These are phyloP conservation scores for Datnioides undecimradiatus DNA, from an alignment of 2,113 vertebrate species.

Conservation along the genomic window DNA sequence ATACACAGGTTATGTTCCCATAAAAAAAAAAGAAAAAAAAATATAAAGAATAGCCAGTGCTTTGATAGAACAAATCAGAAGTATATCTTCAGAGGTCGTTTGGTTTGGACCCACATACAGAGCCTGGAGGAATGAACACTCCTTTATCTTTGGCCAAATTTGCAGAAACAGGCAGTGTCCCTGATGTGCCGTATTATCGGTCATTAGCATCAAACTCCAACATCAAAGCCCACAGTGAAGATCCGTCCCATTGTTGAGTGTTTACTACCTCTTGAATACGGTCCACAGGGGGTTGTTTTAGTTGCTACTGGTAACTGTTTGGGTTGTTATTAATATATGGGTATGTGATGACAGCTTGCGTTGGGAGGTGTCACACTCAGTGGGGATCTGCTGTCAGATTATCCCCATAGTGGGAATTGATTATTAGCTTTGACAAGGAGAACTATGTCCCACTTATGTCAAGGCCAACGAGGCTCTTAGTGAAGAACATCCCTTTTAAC, in stretches of 20 bases:
- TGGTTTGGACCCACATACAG: conserved; percentile 50
- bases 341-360: conserved; percentile 64
- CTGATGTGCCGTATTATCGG: conserved; percentile 40
- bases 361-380: conserved; percentile 55
- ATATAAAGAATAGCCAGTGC: conserved; percentile 24
- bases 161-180: conserved; percentile 42
- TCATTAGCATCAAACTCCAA: conserved; percentile 72
- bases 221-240: conserved; percentile 58
- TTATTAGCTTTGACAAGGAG: conserved; percentile 83
- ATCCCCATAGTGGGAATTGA: conserved; percentile 78
- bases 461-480: conserved; percentile 77
- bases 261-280: conserved; percentile 43
- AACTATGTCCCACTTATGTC: conserved; percentile 86
- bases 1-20: conserved; percentile 65
- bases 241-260: conserved; percentile 51
- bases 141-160: conserved; percentile 57
- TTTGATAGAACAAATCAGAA: conserved; percentile 52
- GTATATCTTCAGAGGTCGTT: conserved; percentile 57
- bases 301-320: conserved; percentile 67
- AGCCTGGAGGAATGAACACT: conserved; percentile 32
- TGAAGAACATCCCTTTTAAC: conserved; percentile 82
- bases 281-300: conserved; percentile 46
- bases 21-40: conserved; percentile 10
- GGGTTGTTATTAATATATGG: conserved; percentile 63
- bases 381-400: conserved; percentile 80